A percentile compares a stretch with the other conserved stretches of the same genome.
These are phyloP conservation scores for Antheraea assamensis DNA, from an alignment of 2,888 invertebrate species.

Conservation along the genomic window DNA sequence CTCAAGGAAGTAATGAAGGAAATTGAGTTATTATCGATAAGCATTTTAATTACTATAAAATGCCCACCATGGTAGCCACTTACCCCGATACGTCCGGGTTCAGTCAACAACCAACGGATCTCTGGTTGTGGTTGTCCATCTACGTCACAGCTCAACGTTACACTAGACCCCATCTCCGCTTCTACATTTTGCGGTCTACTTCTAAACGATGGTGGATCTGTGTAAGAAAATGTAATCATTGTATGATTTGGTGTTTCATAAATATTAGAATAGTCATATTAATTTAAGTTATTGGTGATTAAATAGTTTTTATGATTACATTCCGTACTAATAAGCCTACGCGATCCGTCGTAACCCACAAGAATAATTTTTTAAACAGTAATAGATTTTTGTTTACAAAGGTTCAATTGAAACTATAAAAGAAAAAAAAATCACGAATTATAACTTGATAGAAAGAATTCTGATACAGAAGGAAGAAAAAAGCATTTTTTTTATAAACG, in stretches of 20 bases:
- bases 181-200: conserved; percentile 89
- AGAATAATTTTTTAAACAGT: no score
- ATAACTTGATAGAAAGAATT: no score
- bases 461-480: no score
- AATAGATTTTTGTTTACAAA: no score
- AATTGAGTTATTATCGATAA: neutral
- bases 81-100: conserved; percentile 84
- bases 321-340: neutral
- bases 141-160: conserved; percentile 92
- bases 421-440: no score
- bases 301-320: neutral
- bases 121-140: conserved; percentile 95
- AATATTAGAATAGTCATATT: neutral
- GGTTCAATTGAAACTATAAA: no score
- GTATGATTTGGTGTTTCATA: neutral
- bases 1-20: neutral
- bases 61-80: conserved; percentile 67
- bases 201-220: conserved; percentile 92
- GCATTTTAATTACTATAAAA: neutral
- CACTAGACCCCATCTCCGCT: conserved; percentile 89
- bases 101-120: conserved; percentile 93
- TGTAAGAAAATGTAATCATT: conserved; percentile 7
- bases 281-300: neutral
- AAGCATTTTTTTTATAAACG: no score
- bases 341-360: neutral